Evolutionary conservation across 1,140 invertebrate species (phyloP), one percentile per base, ranked within the genome.

Genomic region (Drosophila orena): DNA sequence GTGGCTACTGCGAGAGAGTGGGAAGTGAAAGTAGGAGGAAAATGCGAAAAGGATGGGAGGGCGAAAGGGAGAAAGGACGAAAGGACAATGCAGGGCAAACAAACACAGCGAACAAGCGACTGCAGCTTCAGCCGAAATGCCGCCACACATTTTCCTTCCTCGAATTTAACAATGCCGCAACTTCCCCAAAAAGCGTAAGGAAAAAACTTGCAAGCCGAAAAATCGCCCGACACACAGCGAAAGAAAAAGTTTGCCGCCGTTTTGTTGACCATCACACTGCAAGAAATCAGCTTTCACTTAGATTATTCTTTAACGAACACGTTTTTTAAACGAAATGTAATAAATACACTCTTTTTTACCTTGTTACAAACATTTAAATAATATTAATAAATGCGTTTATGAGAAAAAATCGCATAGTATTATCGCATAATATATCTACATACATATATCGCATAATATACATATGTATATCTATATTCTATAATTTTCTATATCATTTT

Each of bases 61-160:
- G 15, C 12, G 24, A 30, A 20, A n/a, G n/a, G 43, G 34, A 14
- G 11, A 57, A 64, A 61, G 37, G 35, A 14, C 37, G 24, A 55
- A 56, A n/a, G 15, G 15, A 38, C 62, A 55, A 47, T 55, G 59
- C 61, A 80, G 55, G 42, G 56, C 62, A 70, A 62, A 68, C 57
- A 74, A 79, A 69, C 47, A 74, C 58, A 70, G 56, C 56, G 61
- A 50, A 70, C 68, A 86, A 77, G 78, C 78, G 75, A 71, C 74
- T 81, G 81, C 81, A 78, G 64, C 60, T 66, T 52, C 58, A 57
- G 58, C 71, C 69, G 69, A 47, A 83, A 69, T 72, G 66, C 55
- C 74, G 60, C 46, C 60, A 20, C 12, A 40, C 11, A 44, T 22
- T 15, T 44, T 53, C 17, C 34, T 3, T 11, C 40, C 14, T 1